Evolutionary conservation across 2,797 vertebrate species (phyloP), one percentile per base, ranked within the genome.

Genomic region (Gymnothorax reevesii): DNA sequence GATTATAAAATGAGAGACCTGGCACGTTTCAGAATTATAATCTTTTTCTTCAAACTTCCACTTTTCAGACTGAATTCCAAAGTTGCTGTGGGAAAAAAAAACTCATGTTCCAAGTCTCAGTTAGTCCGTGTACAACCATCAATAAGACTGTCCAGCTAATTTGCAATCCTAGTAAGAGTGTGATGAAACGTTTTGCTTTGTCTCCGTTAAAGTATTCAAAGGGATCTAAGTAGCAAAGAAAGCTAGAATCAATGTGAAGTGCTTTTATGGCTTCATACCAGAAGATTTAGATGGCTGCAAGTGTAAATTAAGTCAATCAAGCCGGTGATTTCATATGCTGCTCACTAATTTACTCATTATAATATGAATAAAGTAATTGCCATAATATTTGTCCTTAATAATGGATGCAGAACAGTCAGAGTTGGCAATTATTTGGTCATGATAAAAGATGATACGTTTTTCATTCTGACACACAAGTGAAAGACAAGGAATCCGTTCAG

Each of bases 381-480:
- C 33, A 80, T 80, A 54, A 80, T 55, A 55, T 80, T 80, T 80
- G 77, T 42, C 49, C 77, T 80, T 54, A 80, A 80, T 80, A 80
- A 80, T 80, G 77, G 77, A 80, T 80, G 77, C 77, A 55, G 77
- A 80, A 52, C 77, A 80, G 77, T 55, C 77, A 80, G 49, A 54
- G 77, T 80, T 22, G 17, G 52, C 49, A 20, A 80, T 80, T 80
- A 80, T 80, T 80, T 80, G 77, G 55, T 80, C 55, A 80, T 80
- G 52, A 80, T 80, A 55, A 54, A 80, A 80, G 77, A 54, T 17
- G 49, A 80, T 80, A 52, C 55, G 1, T 80, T 52, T 49, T 80
- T 54, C 77, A 80, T 55, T 22, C 77, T 80, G 77, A 80, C 77
- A 80, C 77, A 80, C 55, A 80, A 54, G 77, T 80, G 77, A 80